Base-by-base conservation (phyloP, 64 coral and sea anemone species). In the Acropora tenuis region DNA sequence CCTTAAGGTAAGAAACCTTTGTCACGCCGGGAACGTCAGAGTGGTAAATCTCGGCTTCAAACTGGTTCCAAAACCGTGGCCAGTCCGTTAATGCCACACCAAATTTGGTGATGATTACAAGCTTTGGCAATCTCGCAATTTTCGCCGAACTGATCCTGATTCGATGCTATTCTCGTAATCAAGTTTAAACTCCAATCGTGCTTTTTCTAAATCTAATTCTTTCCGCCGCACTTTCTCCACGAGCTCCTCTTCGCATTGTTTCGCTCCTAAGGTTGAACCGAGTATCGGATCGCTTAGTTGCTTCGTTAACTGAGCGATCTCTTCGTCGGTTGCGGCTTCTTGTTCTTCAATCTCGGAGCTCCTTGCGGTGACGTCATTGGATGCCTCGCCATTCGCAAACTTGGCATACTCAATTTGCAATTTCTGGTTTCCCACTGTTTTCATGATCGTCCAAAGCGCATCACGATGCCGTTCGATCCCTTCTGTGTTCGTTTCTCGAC, bases 1-100 rank as follows among this genome's bases (percentile, higher is more conserved):
- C 60, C 77, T 71, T 88, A 74, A 48, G 30, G 92, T 52, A 83
- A 1, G 92, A 79, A 44, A 75, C 89, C 45, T 94, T 94, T 6
- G 85, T 93, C 17, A 89, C 68, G 47, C n/a, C 74, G 6, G 86
- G n/a, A 57, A 83, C n/a, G 11, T 82, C 43, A 19, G 86, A 41
- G 10, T 57, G 59, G 50, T 89, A 66, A 50, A 84, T 86, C 48
- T 89, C 88, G n/a, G 79, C 19, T 1, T 42, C 69, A 78, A 94
- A 89, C 16, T 89, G 78, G 41, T 74, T 83, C 48, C 69, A 94
- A 41, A 94, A 86, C 61, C 47, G 63, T 30, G 69, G 82, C 82
- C 61, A 86, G 19, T 69, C 47, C 41, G 61, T 73, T n/a, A 69
- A 20, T 18, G 44, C 49, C 1, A 65, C 83, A 9, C 16, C 46